Percentiles rank a stretch among this genome's conserved stretches.
phyloP scores from a whole-genome alignment of 2,888 invertebrate species.

The Lysandra bellargus region DNA sequence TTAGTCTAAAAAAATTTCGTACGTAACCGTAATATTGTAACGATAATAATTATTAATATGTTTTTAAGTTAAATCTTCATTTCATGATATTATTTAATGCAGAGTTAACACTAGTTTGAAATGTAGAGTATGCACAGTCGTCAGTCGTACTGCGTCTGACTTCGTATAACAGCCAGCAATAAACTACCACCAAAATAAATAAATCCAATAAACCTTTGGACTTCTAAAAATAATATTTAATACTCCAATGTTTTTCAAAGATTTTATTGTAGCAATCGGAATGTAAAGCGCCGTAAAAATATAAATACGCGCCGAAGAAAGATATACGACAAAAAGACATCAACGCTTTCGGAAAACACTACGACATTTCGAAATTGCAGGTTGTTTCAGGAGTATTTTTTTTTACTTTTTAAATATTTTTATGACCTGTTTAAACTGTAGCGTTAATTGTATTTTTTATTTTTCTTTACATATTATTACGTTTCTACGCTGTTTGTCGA shows the following conservation, averaged over 20 bases:
- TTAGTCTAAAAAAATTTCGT: background rate
- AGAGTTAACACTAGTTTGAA: background rate
- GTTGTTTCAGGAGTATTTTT: background rate
- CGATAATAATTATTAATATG: background rate
- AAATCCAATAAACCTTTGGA: background rate
- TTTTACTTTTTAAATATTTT: too few relatives aligned
- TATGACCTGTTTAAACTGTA: too few relatives aligned
- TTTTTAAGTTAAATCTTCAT: background rate
- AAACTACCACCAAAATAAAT: background rate
- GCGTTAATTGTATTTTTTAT: too few relatives aligned
- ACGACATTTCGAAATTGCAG: background rate
- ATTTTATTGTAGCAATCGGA: constrained; percentile 1
- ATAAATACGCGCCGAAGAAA: constrained; percentile 5
- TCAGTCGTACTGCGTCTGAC: background rate
- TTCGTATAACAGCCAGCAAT: background rate
- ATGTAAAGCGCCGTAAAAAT: constrained; percentile 11
- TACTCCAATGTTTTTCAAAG: background rate
- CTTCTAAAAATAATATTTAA: constrained; percentile 12
- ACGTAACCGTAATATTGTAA: background rate
- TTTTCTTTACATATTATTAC: too few relatives aligned
- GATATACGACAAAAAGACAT: constrained; percentile 28
- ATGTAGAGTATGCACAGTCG: background rate
- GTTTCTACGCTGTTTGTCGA: too few relatives aligned
- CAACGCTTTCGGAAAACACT: constrained; percentile 29
- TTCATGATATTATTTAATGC: background rate